Evolutionary conservation across 2,888 invertebrate species (phyloP).

Genomic region (Aphidius colemani): DNA sequence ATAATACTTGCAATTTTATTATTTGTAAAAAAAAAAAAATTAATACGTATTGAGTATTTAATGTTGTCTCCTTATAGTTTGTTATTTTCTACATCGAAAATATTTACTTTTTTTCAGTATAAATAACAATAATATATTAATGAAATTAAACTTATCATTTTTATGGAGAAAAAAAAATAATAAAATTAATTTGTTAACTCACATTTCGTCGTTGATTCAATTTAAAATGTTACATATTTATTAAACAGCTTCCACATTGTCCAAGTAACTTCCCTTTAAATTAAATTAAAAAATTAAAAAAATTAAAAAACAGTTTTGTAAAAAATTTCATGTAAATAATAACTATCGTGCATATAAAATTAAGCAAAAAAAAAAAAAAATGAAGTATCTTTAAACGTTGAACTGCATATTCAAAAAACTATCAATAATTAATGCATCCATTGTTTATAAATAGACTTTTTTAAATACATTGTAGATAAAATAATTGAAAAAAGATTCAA

Average conservation of each 20-base stretch:
- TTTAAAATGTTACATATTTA: conserved; percentile 5
- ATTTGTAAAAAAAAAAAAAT: conserved; percentile 39
- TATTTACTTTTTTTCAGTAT: no score
- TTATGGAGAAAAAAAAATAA: conserved; percentile 7
- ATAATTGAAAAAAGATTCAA: no score
- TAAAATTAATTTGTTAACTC: background rate
- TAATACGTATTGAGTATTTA: conserved; percentile 49
- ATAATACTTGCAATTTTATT: conserved; percentile 49
- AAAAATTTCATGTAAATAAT: conserved; percentile 10
- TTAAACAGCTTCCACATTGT: conserved; percentile 11
- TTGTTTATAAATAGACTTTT: no score
- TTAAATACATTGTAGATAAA: conserved; percentile 31
- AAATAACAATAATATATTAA: no score
- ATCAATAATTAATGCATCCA: no score
- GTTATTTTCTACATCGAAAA: conserved; percentile 30
- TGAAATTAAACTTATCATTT: background rate
- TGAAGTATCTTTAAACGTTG: no score
- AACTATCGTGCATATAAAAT: conserved; percentile 7
- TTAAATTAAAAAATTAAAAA: conserved; percentile 11
- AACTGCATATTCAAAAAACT: no score
- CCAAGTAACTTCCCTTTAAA: conserved; percentile 12
- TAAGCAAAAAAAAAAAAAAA: conserved; percentile 18
- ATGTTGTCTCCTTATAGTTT: conserved; percentile 51
- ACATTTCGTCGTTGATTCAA: no score
- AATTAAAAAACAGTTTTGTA: background rate